Evolutionary conservation across 2,797 vertebrate genomes (phyloP).

Genomic region (Philypnodon macrostomus): DNA sequence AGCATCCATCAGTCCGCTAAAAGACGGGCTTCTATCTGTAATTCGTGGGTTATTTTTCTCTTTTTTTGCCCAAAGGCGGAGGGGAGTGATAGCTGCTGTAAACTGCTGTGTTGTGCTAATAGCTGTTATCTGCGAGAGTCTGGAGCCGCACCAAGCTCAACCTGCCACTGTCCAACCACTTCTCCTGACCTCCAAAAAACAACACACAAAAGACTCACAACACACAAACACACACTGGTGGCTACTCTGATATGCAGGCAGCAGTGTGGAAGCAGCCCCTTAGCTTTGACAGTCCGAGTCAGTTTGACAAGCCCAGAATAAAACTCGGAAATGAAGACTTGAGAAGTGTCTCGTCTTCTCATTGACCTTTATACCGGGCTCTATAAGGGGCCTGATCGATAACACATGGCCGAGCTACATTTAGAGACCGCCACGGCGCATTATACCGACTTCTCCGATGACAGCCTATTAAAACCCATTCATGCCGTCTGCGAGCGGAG

Average conservation of each 20-base stretch:
- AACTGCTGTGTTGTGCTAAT: slow-evolving; percentile 42
- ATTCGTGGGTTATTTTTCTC: slow-evolving; percentile 22
- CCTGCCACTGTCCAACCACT: slow-evolving; percentile 38
- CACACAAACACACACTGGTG: slow-evolving; percentile 24
- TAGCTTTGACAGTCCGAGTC: slow-evolving; percentile 68
- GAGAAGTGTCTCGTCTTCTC: slow-evolving; percentile 59
- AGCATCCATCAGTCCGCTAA: slow-evolving; percentile 16
- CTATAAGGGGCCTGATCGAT: slow-evolving; percentile 60
- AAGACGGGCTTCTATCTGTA: slow-evolving; percentile 10
- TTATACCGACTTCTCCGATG: slow-evolving; percentile 53
- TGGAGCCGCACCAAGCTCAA: slow-evolving; percentile 37
- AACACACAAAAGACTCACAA: slow-evolving; percentile 7
- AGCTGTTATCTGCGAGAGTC: slow-evolving; percentile 43
- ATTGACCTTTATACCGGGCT: slow-evolving; percentile 65
- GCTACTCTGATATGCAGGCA: slow-evolving; percentile 61
- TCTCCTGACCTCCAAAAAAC: slow-evolving; percentile 47
- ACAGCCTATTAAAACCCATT: slow-evolving; percentile 44
- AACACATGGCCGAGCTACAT: slow-evolving; percentile 51
- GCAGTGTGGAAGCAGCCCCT: slow-evolving; percentile 47
- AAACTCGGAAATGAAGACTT: slow-evolving; percentile 69
- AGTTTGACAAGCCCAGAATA: slow-evolving; percentile 71
- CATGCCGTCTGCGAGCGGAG: slow-evolving; percentile 8
- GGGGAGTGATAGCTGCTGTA: slow-evolving; percentile 26
- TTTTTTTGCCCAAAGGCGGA: slow-evolving; percentile 18
- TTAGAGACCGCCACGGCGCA: slow-evolving; percentile 48